Evolutionary conservation across 1,140 invertebrate genomes (phyloP).

Genomic region (Colletes latitarsis): DNA sequence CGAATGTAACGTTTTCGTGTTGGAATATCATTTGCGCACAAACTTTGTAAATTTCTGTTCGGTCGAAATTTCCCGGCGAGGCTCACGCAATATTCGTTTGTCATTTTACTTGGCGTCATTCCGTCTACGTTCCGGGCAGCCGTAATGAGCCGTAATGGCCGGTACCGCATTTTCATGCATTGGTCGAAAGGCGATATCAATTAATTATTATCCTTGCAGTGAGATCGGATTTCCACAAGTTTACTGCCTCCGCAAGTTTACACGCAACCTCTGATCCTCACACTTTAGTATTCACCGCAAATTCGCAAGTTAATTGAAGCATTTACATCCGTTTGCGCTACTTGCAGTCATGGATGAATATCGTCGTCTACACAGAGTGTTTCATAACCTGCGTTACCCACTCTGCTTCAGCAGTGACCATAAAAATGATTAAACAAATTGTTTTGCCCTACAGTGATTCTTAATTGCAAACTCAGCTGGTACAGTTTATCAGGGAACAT

Average conservation of each 20-base stretch:
- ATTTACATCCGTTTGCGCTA: background rate
- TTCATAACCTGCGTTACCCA: too few relatives aligned
- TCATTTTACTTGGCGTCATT: slow-evolving; percentile 67
- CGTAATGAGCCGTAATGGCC: slow-evolving; percentile 67
- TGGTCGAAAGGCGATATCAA: slow-evolving; percentile 69
- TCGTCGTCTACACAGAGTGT: background rate
- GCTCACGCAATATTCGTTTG: slow-evolving; percentile 66
- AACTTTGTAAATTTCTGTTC: background rate
- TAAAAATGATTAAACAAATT: too few relatives aligned
- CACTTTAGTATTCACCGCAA: slow-evolving; percentile 32
- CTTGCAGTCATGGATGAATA: slow-evolving; percentile 3
- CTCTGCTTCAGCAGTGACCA: too few relatives aligned
- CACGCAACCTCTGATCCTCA: slow-evolving; percentile 7
- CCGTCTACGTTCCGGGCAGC: slow-evolving; percentile 64
- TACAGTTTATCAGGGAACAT: too few relatives aligned
- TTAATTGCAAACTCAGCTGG: too few relatives aligned
- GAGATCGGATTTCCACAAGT: slow-evolving; percentile 18
- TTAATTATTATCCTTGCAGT: slow-evolving; percentile 73
- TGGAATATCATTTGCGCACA: background rate
- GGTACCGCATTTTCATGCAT: slow-evolving; percentile 57
- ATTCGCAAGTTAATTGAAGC: slow-evolving; percentile 26
- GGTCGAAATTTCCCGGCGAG: slow-evolving; percentile 62
- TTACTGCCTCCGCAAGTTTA: slow-evolving; percentile 12
- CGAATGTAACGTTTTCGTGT: background rate
- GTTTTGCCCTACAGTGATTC: too few relatives aligned